Evolutionary conservation across 2,113 vertebrate genomes (phyloP).

Genomic region (Corythornis cristatus): DNA sequence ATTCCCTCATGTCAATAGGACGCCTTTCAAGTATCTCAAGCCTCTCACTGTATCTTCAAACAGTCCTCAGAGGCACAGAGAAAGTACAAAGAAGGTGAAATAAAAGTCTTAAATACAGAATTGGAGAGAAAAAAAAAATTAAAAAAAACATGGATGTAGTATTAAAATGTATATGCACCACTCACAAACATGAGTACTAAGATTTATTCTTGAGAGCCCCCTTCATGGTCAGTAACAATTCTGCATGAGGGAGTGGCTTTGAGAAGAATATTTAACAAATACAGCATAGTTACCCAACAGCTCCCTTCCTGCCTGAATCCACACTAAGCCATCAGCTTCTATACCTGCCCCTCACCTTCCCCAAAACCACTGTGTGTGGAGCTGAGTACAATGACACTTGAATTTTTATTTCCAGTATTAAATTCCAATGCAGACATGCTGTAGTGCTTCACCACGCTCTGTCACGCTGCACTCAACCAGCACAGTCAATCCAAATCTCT

Average conservation of each 20-base stretch:
- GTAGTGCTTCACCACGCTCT: not conserved
- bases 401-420: not conserved
- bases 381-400: not conserved
- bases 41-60: not conserved
- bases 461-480: not conserved
- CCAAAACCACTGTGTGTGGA: not conserved
- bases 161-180: not conserved
- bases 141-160: not conserved
- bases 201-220: not conserved
- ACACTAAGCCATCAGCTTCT: not conserved
- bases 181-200: rapidly evolving
- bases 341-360: not conserved
- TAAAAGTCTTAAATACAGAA: not conserved
- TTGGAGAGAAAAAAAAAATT: not conserved
- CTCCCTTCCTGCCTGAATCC: not conserved
- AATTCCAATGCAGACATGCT: not conserved
- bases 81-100: not conserved
- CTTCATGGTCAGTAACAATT: not conserved
- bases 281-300: rapidly evolving
- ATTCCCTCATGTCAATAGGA: not conserved
- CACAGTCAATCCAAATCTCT: not conserved
- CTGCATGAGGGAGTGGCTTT: not conserved
- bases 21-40: not conserved
- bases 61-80: not conserved
- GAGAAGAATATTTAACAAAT: not conserved